Evolutionary conservation across 2,113 vertebrate genomes (phyloP).

Genomic region (Ceuthmochares aereus): DNA sequence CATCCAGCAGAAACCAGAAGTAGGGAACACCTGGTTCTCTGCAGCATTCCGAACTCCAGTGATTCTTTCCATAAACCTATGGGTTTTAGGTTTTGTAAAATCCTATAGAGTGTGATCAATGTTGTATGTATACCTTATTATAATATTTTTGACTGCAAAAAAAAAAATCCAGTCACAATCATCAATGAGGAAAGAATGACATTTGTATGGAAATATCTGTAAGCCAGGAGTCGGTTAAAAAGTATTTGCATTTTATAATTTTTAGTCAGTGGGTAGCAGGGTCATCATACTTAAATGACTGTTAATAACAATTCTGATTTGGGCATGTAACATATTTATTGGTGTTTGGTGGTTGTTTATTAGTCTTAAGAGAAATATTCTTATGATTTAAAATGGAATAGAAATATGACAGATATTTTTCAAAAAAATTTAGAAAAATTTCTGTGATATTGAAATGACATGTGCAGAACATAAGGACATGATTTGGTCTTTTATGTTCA

Average conservation of each 20-base stretch:
- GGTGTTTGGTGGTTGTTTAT: constrained; percentile 22
- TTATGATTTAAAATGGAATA: constrained; percentile 16
- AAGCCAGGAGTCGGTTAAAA: neutral
- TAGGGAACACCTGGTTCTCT: neutral
- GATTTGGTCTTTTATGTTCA: neutral
- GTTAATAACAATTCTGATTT: neutral
- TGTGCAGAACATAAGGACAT: constrained; percentile 26
- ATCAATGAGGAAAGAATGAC: neutral
- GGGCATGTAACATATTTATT: constrained; percentile 9
- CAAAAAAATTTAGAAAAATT: neutral
- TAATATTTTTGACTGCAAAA: neutral
- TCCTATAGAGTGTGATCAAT: neutral
- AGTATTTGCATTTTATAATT: neutral
- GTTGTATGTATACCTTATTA: neutral
- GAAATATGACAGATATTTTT: constrained; percentile 36
- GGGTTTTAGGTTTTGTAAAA: neutral
- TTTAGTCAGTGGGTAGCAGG: constrained; percentile 10
- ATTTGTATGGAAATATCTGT: neutral
- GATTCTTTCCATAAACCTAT: neutral
- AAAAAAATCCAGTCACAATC: neutral
- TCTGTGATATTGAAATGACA: neutral
- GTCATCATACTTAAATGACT: neutral
- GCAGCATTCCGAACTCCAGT: neutral
- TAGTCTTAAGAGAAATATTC: constrained; percentile 40
- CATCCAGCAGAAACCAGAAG: neutral